Evolutionary conservation across 2,888 invertebrate species (phyloP).

Genomic region (Creontiades dilutus): DNA sequence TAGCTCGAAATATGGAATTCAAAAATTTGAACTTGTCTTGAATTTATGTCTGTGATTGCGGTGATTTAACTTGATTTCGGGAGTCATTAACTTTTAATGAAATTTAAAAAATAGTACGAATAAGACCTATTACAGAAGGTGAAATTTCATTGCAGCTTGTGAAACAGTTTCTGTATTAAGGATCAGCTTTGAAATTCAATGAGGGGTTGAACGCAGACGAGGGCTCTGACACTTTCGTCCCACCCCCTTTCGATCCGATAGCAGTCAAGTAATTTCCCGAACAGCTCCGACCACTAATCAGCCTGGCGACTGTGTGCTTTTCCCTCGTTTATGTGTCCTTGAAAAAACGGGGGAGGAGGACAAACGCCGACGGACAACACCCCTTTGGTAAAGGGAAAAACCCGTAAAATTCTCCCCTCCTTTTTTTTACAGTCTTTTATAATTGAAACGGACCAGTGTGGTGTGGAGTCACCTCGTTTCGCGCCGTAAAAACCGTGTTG

Average conservation of each 20-base stretch:
- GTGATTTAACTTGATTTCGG: too few relatives aligned
- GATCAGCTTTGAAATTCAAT: too few relatives aligned
- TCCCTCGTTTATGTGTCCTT: background rate
- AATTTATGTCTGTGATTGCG: too few relatives aligned
- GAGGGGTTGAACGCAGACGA: too few relatives aligned
- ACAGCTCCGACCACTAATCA: slow-evolving; percentile 7
- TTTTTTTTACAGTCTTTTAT: slow-evolving; percentile 45
- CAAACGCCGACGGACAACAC: background rate
- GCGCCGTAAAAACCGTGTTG: slow-evolving; percentile 43
- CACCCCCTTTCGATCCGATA: background rate
- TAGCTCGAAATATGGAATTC: too few relatives aligned
- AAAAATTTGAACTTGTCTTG: too few relatives aligned
- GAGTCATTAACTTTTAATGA: too few relatives aligned
- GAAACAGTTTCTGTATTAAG: too few relatives aligned
- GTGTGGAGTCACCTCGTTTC: slow-evolving; percentile 4
- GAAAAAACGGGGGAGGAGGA: background rate
- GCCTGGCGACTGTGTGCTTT: background rate
- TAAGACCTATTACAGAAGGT: too few relatives aligned
- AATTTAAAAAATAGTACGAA: too few relatives aligned
- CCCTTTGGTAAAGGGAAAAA: background rate
- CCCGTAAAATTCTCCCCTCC: background rate
- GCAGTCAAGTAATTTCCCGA: slow-evolving; percentile 11
- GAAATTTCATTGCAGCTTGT: too few relatives aligned
- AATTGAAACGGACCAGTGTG: slow-evolving; percentile 14
- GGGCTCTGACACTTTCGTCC: background rate